Base-by-base conservation (phyloP, 2,113 vertebrate species). In the Dicerorhinus sumatrensis region DNA sequence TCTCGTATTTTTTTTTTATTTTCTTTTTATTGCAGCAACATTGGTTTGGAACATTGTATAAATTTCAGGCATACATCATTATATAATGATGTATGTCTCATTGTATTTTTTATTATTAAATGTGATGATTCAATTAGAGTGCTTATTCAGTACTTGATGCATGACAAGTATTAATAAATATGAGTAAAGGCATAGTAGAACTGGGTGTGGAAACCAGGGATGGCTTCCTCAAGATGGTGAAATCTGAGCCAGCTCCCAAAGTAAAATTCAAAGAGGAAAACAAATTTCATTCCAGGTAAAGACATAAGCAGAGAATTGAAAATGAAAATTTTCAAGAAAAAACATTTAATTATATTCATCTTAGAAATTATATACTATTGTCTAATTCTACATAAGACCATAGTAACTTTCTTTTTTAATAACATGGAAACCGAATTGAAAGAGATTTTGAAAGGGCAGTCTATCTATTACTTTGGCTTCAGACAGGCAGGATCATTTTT, bases 321-420 rank as follows among this genome's bases (percentile, higher is more conserved):
- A 87, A 92, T 75, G 39, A 17, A 63, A 87, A 60, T 69, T 93
- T 94, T 90, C 20, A n/a, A 81, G 46, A 62, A 95, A 54, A 92
- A 73, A 20, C 11, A 39, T 56, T 62, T 91, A 58, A 93, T 94
- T 88, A 67, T 8, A 75, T 83, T 91, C 60, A 93, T 93, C 65
- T 84, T 31, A 72, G 29, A 80, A 94, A 89, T 20, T 42, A 85
- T 27, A 67, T 76, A 20, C 27, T 77, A 27, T 20, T 63, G 17
- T 36, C 67, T 77, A 89, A 83, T 76, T 96, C 65, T 92, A 18
- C 31, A 11, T 70, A 69, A 95, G 14, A 82, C 20, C 67, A 67
- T 48, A 73, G 62, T 93, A 95, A 80, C 62, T 96, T 93, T 48
- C 62, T 73, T 65, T 91, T 89, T 80, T 81, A 87, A 65, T 42